A percentile compares a stretch with the other conserved stretches of the same genome.
These are phyloP conservation scores for Lissocephala sabroskyi DNA, from an alignment of 2,888 invertebrate species.

Conservation along the genomic window DNA sequence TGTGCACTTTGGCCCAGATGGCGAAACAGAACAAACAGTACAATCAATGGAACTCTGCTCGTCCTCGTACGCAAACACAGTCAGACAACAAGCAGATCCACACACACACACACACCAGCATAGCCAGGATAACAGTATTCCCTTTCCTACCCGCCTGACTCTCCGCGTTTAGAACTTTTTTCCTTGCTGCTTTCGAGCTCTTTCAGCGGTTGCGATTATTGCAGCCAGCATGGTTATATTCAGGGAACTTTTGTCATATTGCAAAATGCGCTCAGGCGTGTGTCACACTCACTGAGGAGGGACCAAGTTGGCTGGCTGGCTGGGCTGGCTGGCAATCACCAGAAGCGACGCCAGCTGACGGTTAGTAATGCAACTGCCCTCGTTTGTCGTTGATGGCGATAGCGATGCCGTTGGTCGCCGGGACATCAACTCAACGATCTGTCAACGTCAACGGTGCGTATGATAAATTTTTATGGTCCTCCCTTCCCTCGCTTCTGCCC, in stretches of 20 bases:
- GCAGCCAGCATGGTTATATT: constrained; percentile 24
- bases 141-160: no score
- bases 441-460: constrained; percentile 65
- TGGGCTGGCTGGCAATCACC: neutral
- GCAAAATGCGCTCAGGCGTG: constrained; percentile 48
- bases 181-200: constrained; percentile 4
- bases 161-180: no score
- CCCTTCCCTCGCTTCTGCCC: constrained; percentile 3
- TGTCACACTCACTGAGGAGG: constrained; percentile 24
- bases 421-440: constrained; percentile 48
- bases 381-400: no score
- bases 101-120: no score
- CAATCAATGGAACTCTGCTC: no score
- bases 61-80: no score
- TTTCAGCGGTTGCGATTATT: constrained; percentile 13
- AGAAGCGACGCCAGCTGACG: no score
- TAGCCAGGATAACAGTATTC: no score
- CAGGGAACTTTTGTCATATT: constrained; percentile 49
- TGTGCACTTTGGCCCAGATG: no score
- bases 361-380: no score
- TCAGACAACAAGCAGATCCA: no score
- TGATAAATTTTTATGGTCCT: constrained; percentile 57
- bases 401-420: neutral
- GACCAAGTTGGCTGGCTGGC: neutral
- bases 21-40: no score